phyloP scores from a whole-genome alignment of 2,888 invertebrate genomes.

The Stenodema calcarata region DNA sequence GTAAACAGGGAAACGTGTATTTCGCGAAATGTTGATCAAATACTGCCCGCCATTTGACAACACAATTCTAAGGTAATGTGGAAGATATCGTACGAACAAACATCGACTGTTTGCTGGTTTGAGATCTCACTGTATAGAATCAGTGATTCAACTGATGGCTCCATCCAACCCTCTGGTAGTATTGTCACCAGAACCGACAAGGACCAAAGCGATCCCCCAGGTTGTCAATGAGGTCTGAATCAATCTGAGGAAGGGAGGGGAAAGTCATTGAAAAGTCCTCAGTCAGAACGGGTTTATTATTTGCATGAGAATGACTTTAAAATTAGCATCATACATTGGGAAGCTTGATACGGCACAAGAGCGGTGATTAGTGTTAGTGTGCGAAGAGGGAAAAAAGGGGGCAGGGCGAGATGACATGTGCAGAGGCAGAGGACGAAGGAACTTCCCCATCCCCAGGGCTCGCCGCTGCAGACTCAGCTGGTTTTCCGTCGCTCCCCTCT shows the following conservation, averaged over 20 bases:
- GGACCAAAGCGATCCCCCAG: neutral
- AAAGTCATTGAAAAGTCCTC: conserved; percentile 24
- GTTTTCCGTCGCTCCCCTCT: neutral
- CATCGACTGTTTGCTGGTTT: neutral
- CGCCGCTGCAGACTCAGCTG: neutral
- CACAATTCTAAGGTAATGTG: too few species aligned
- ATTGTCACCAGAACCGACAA: neutral
- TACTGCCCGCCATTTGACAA: too few species aligned
- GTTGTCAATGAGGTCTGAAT: neutral
- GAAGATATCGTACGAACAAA: too few species aligned
- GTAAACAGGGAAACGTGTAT: too few species aligned
- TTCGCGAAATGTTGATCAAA: too few species aligned
- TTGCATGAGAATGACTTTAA: conserved; percentile 54
- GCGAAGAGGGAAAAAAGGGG: conserved; percentile 7
- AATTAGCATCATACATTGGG: conserved; percentile 50
- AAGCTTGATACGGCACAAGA: conserved; percentile 8
- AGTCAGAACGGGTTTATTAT: conserved; percentile 45
- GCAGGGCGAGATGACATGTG: conserved; percentile 40
- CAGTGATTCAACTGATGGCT: neutral
- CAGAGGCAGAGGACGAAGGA: neutral
- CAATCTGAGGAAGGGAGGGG: neutral
- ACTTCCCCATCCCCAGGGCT: neutral
- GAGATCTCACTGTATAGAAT: neutral
- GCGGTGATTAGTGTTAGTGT: conserved; percentile 39
- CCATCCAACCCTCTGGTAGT: neutral